Evolutionary conservation across 2,888 invertebrate genomes (phyloP), one percentile per base, ranked within the genome.

Genomic region (Eristalis tenax): DNA sequence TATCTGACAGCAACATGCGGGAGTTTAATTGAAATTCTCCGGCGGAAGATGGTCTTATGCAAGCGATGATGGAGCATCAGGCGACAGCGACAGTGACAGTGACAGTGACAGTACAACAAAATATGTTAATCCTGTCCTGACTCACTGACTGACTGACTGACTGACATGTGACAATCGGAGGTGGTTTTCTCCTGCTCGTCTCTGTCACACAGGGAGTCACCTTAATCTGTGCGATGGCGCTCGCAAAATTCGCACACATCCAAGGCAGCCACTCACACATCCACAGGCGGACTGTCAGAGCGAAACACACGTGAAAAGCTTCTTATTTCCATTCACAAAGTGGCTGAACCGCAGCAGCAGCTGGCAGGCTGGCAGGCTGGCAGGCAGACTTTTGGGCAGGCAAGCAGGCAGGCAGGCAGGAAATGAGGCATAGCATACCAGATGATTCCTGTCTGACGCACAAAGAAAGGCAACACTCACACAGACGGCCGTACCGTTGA

Each of bases 11-110:
- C 26, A 83, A 78, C 73, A 69, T 78, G 83, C 78, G 77, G 50
- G 18, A 56, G 78, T 69, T 77, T 83, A 76, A 83, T 83, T 64
- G 73, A 83, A 83, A 83, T 73, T 69, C 78, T 68, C 78, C 11
- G 57, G 35, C 18, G 50, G 56, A 70, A 70, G 76, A 43, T 32
- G 23, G 22, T 56, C 71, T 76, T 28, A 38, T 22, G 26, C 22
- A 11, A n/a, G 15, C 35, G 13, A 40, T 38, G 38, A 23, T 13
- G n/a, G 35, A 15, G 26, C 11, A 40, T 3, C 35, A 18, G 26
- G 40, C 40, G 63, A 43, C 83, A 83, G 63, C 73, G 32, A 32
- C 32, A 32, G 32, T 32, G 32, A 32, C 32, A 8, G 32, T 32
- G 32, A 32, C 32, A 8, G 32, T 32, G 77, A 76, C 70, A 71